Percentiles rank a stretch among this genome's conserved stretches.
These are phyloP conservation scores for Zaprionus gabonicus DNA, from an alignment of 1,140 invertebrate species.

Conservation along the genomic window DNA sequence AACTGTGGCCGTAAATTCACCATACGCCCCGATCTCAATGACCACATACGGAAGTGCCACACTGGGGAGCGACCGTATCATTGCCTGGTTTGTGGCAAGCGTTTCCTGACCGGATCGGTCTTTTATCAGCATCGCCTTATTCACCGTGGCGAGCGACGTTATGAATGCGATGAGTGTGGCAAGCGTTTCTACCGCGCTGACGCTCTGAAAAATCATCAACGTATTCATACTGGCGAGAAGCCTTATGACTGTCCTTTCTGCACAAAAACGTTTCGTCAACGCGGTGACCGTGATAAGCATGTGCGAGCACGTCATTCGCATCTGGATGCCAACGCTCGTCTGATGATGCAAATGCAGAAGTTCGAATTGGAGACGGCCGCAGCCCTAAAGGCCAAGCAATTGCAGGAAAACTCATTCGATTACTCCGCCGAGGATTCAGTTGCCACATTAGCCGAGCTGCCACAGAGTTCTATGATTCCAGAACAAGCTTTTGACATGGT, in stretches of 20 bases:
- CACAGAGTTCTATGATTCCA: background rate
- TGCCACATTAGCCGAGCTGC: background rate
- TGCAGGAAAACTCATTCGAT: background rate
- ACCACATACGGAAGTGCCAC: conserved; percentile 88
- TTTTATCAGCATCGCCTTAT: conserved; percentile 90
- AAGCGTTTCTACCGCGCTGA: conserved; percentile 87
- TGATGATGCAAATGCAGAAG: conserved; percentile 83
- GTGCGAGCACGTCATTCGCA: conserved; percentile 86
- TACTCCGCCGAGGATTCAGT: background rate
- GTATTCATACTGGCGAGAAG: conserved; percentile 89
- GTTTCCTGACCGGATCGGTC: conserved; percentile 90
- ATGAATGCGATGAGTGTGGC: conserved; percentile 89
- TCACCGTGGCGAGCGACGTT: conserved; percentile 92
- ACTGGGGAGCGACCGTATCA: conserved; percentile 90
- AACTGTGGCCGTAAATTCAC: conserved; percentile 88
- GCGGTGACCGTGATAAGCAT: conserved; percentile 87
- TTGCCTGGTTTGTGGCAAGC: conserved; percentile 89
- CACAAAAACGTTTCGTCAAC: conserved; percentile 88
- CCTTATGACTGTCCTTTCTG: conserved; percentile 89
- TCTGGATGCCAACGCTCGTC: conserved; percentile 72
- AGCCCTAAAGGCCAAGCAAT: conserved; percentile 50
- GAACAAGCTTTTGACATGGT: conserved; percentile 32
- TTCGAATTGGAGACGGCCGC: conserved; percentile 72
- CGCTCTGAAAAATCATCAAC: conserved; percentile 87
- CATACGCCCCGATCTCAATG: conserved; percentile 88